Evolutionary conservation across 2,888 invertebrate species (phyloP), one percentile per base, ranked within the genome.

Genomic region (Epinotia bilunana): DNA sequence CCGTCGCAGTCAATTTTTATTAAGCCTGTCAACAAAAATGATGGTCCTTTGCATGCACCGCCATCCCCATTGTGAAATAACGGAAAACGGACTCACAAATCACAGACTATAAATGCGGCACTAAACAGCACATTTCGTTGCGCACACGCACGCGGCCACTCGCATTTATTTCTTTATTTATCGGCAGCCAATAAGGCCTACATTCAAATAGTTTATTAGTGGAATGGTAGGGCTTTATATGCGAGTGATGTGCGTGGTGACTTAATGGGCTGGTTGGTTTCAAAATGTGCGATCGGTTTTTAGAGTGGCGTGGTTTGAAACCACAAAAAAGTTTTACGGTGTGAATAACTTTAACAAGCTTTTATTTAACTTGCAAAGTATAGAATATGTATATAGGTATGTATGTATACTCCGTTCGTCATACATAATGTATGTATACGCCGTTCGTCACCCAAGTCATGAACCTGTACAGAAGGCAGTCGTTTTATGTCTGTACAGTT

Each of bases 161-260:
- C 87, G 86, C 89, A 88, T 90, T 90, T 90, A 89, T 90, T 90
- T 90, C 88, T 91, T 91, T 92, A 91, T 92, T 90, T 88, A 90
- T 88, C 83, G 85, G 86, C 85, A 82, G 84, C 88, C 90, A 90
- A 89, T 92, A 87, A 90, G 90, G 86, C 87, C 89, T 88, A 92
- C 92, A 93, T 93, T 93, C 91, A 92, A 93, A 93, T 93, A 87
- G 92, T 90, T 92, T 90, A 93, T 93, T 93, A 93, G 87, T 81
- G 84, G 83, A 83, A 83, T 85, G 87, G 88, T 87, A 87, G 84
- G 88, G 86, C 86, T 93, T 91, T 90, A 86, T 92, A 92, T 92
- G 92, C 92, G 81, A 83, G 78, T 82, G 80, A 84, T 90, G 89
- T 85, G n/a, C 57, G 18, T 23, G 12, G 61, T 33, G 61, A 61